Evolutionary conservation across 1,140 invertebrate genomes (phyloP).

Genomic region (Centruroides sculpturatus): DNA sequence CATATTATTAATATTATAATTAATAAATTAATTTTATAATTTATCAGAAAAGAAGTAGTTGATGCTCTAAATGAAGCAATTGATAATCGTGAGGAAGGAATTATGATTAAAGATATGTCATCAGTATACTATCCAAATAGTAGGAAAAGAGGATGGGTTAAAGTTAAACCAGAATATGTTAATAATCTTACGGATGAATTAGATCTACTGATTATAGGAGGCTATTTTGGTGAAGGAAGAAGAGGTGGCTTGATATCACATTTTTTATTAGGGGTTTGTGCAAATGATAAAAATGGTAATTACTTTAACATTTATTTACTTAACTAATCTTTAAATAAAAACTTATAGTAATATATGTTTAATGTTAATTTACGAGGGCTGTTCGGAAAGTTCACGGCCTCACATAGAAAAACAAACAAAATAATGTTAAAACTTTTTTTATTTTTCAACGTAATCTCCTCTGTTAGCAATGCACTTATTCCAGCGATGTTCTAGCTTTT

Average conservation of each 20-base stretch:
- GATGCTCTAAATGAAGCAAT: slow-evolving; percentile 63
- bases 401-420: no score
- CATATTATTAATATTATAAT: no score
- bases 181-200: slow-evolving; percentile 67
- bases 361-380: no score
- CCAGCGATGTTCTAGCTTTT: no score
- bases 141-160: slow-evolving; percentile 59
- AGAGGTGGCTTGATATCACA: slow-evolving; percentile 50
- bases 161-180: slow-evolving; percentile 81
- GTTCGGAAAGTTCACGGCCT: no score
- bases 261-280: slow-evolving; percentile 57
- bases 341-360: no score
- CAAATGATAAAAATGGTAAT: not conserved
- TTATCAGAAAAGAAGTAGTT: slow-evolving; percentile 49
- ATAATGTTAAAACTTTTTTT: no score
- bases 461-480: no score
- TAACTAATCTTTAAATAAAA: no score
- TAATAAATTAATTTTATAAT: not conserved
- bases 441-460: no score
- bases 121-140: slow-evolving; percentile 70
- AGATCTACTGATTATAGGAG: slow-evolving; percentile 78
- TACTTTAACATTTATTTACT: no score
- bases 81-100: slow-evolving; percentile 75
- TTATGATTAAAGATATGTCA: slow-evolving; percentile 68
- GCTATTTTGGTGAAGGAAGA: slow-evolving; percentile 61